phyloP scores from a whole-genome alignment of 2,797 vertebrate genomes.

The Chanos chanos region DNA sequence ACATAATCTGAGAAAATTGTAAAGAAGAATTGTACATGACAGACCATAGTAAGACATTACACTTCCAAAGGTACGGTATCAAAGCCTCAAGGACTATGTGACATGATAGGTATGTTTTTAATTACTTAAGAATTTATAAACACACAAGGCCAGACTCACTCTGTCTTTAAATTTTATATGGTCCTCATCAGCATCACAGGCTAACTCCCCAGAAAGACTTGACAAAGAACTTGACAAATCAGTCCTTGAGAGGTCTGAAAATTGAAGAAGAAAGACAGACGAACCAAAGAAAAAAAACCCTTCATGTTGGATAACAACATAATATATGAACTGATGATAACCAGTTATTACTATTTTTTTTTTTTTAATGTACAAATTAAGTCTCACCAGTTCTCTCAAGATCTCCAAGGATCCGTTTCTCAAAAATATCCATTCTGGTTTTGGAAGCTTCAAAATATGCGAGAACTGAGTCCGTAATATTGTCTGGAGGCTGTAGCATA shows the following conservation, averaged over 20 bases:
- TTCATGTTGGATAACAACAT: too few species aligned
- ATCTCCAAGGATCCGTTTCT: constrained; percentile 75
- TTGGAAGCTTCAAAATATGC: constrained; percentile 75
- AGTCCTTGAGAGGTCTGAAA: constrained; percentile 46
- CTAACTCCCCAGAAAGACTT: constrained; percentile 51
- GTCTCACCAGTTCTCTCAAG: constrained; percentile 59
- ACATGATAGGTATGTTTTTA: too few species aligned
- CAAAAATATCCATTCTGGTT: constrained; percentile 67
- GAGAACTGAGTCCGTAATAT: constrained; percentile 75
- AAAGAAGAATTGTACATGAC: too few species aligned
- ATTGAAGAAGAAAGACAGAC: neutral
- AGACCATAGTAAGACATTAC: too few species aligned
- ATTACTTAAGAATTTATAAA: too few species aligned
- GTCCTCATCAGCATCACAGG: constrained; percentile 58
- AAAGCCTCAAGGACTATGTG: too few species aligned
- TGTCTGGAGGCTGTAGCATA: constrained; percentile 61
- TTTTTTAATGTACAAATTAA: neutral
- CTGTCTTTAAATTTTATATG: constrained; percentile 54
- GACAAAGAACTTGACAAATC: constrained; percentile 41
- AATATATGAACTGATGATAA: too few species aligned
- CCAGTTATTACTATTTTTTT: too few species aligned
- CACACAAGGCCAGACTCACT: constrained; percentile 59
- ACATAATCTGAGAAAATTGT: constrained; percentile 64
- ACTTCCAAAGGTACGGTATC: too few species aligned
- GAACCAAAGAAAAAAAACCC: neutral